Evolutionary conservation across 2,888 invertebrate species (phyloP).

Genomic region (Apantesis nais): DNA sequence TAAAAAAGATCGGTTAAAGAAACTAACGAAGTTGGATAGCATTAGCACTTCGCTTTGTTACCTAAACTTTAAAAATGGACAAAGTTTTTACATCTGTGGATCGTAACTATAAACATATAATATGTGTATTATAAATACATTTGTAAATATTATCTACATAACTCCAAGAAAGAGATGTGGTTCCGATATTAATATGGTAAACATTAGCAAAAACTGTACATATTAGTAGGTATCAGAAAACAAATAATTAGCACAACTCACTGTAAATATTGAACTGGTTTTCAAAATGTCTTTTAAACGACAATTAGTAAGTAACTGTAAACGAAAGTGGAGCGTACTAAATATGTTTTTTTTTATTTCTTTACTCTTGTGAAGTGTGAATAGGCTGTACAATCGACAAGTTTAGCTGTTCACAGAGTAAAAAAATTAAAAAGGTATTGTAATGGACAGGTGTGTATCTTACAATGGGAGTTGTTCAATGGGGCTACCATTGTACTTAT

Average conservation of each 20-base stretch:
- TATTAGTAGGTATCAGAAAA: no score
- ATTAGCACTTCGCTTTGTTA: not conserved
- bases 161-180: not conserved
- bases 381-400: conserved; percentile 12
- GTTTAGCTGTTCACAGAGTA: not conserved
- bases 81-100: no score
- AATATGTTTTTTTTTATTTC: conserved; percentile 10
- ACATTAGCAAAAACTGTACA: not conserved
- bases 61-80: no score
- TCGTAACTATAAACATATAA: no score
- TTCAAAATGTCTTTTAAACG: not conserved
- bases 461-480: conserved; percentile 3
- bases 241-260: not conserved
- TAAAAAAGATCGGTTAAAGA: not conserved
- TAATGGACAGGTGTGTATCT: conserved; percentile 3
- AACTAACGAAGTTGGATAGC: not conserved
- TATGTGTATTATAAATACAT: no score
- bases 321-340: not conserved
- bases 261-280: not conserved
- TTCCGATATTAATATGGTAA: not conserved
- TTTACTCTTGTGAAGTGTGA: conserved; percentile 4
- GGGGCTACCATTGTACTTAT: not conserved
- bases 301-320: not conserved
- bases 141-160: no score
- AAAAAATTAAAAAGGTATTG: conserved; percentile 5